Conservation (phyloP, 2,888 invertebrate genomes). For the Pristionchus arcanus region DNA sequence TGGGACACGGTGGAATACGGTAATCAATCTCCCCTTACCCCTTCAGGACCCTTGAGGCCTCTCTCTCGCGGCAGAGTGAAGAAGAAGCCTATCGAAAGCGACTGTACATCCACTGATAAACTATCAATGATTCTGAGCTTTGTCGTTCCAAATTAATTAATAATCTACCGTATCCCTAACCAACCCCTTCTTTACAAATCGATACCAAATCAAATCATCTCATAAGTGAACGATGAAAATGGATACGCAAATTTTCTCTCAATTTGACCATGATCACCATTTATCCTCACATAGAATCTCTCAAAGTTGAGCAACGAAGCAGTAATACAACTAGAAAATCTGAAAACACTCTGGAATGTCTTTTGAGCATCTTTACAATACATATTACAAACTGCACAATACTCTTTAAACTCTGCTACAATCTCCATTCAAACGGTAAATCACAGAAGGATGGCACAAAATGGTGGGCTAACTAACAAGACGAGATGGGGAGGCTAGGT, state of each 20-base stretch:
- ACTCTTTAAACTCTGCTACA: slow-evolving; percentile 14
- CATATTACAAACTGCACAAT: not conserved
- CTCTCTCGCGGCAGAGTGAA: not conserved
- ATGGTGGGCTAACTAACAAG: not conserved
- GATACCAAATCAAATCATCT: not conserved
- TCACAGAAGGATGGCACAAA: not conserved
- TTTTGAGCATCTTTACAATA: not conserved
- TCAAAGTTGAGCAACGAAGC: not conserved
- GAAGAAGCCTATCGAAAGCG: slow-evolving; percentile 34
- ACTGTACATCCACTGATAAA: slow-evolving; percentile 40
- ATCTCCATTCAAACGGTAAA: not conserved
- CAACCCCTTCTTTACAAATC: too few species aligned
- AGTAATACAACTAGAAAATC: not conserved
- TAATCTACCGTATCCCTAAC: too few species aligned
- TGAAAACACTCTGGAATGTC: slow-evolving; percentile 4
- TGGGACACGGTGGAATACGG: not conserved
- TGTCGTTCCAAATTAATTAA: not conserved
- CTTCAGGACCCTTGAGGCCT: not conserved
- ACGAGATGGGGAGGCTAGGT: too few species aligned
- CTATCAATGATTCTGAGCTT: slow-evolving; percentile 37
- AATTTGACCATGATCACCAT: not conserved
- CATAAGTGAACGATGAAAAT: not conserved
- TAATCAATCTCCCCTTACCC: not conserved
- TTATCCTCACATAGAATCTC: slow-evolving; percentile 7
- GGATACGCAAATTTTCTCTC: not conserved